A percentile compares a stretch with the other conserved stretches of the same genome.
phyloP scores from a whole-genome alignment of 2,113 vertebrate genomes.

The Alectura lathami region DNA sequence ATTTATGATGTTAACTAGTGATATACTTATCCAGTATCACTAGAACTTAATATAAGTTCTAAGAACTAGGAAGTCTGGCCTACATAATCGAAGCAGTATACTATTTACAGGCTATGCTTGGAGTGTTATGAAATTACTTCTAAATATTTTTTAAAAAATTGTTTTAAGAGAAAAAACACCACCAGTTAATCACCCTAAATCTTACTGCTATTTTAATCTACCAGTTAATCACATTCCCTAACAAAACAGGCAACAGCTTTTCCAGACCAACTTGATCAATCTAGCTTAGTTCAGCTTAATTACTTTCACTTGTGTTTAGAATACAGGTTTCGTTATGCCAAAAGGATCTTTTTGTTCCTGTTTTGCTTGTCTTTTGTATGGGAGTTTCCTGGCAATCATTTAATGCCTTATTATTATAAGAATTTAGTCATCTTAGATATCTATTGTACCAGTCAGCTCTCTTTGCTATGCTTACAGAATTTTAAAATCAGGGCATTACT shows the following conservation, averaged over 20 bases:
- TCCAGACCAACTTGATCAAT: not conserved
- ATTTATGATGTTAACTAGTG: not conserved
- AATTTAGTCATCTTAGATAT: not conserved
- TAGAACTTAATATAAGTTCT: no score
- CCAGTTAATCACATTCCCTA: not conserved
- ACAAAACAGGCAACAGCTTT: not conserved
- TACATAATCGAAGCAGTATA: not conserved
- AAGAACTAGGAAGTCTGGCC: not conserved
- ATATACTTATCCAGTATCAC: not conserved
- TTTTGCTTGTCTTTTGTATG: not conserved
- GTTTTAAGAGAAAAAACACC: not conserved
- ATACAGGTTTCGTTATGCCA: not conserved
- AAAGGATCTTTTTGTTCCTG: not conserved
- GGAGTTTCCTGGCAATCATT: constrained; percentile 8
- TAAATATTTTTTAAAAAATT: no score
- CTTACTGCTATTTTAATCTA: not conserved
- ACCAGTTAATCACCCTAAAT: not conserved
- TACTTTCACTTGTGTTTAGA: constrained; percentile 26
- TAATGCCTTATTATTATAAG: not conserved
- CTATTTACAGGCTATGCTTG: not conserved
- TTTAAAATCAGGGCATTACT: not conserved
- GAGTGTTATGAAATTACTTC: not conserved
- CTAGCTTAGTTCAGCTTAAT: not conserved
- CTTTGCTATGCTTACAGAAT: not conserved
- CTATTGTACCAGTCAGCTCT: not conserved